Percentiles rank a stretch among this genome's conserved stretches.
Evolutionary conservation across 2,113 vertebrate genomes (phyloP).

Genomic region (Ornithorhynchus anatinus): DNA sequence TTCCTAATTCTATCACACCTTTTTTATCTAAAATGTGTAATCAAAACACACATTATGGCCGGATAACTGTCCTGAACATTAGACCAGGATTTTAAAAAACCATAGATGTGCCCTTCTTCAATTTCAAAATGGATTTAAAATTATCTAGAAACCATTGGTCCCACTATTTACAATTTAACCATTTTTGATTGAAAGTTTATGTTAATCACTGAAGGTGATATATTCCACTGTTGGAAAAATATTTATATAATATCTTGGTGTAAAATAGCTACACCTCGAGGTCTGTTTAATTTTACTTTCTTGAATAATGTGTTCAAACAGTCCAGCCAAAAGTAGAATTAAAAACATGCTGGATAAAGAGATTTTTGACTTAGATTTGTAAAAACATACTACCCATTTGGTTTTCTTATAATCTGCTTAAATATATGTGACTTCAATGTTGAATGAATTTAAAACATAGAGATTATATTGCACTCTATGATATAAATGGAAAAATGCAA

Average conservation of each 20-base stretch:
- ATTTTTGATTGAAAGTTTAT: conserved; percentile 44
- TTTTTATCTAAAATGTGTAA: too few relatives aligned
- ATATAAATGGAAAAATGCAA: background rate
- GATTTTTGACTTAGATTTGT: conserved; percentile 33
- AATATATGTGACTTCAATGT: background rate
- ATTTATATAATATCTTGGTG: conserved; percentile 32
- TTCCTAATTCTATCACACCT: background rate
- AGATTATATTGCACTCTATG: background rate
- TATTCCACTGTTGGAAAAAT: conserved; percentile 28
- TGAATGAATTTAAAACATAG: conserved; percentile 10
- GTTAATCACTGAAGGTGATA: conserved; percentile 34
- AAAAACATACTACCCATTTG: conserved; percentile 3
- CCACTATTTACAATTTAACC: conserved; percentile 38
- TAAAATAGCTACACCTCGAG: conserved; percentile 35
- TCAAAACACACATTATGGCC: too few relatives aligned
- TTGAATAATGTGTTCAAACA: conserved; percentile 43
- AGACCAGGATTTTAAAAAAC: too few relatives aligned
- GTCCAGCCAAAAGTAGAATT: conserved; percentile 29
- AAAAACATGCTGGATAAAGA: conserved; percentile 39
- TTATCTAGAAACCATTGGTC: conserved; percentile 27
- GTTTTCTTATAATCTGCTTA: background rate
- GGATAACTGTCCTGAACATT: too few relatives aligned
- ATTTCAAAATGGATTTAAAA: conserved; percentile 6
- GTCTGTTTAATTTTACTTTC: conserved; percentile 53
- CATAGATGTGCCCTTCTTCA: background rate